Evolutionary conservation across 1,140 invertebrate genomes (phyloP), one percentile per base, ranked within the genome.

Genomic region (Drosophila cardini): DNA sequence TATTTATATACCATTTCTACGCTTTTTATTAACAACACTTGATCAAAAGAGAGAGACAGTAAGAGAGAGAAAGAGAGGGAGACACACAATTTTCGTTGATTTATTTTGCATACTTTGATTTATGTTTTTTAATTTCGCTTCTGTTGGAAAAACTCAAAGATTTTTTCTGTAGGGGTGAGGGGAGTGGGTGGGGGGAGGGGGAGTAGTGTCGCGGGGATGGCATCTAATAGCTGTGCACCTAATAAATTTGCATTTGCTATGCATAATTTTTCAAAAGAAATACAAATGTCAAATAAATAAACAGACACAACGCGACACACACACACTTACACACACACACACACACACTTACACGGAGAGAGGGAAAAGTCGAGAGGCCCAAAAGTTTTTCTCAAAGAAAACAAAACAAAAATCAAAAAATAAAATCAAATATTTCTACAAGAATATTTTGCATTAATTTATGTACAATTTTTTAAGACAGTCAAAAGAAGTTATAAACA

Each of bases 211-310:
- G 21, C 21, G 18, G 34, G 34, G 8, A 10, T 10, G 38, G 2
- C 18, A 50, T 73, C 69, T 64, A 68, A 73, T 50, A 62, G 68
- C 57, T 75, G 62, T 67, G 70, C 82, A 78, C 62, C 78, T 78
- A 81, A 85, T 85, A 85, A 85, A 85, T 85, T 74, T 78, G 75
- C 82, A 86, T 85, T 78, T 67, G 70, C 71, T 40, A 85, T 81
- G 82, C 82, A 85, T 80, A 85, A 86, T 78, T 85, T 72, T 58
- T 71, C 63, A 48, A 36, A 65, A 58, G 18, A 62, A 48, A 76
- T 62, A 67, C 52, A 86, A 85, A 85, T 82, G 71, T 85, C 71
- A 85, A 86, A 86, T 81, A 81, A 86, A 85, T 78, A 81, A 76
- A 73, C 38, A 72, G 38, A 21, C 50, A 30, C 32, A 56, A 13